Percentiles rank a stretch among this genome's conserved stretches.
Evolutionary conservation across 2,113 vertebrate genomes (phyloP).

Genomic region (Oceanodroma tethys): DNA sequence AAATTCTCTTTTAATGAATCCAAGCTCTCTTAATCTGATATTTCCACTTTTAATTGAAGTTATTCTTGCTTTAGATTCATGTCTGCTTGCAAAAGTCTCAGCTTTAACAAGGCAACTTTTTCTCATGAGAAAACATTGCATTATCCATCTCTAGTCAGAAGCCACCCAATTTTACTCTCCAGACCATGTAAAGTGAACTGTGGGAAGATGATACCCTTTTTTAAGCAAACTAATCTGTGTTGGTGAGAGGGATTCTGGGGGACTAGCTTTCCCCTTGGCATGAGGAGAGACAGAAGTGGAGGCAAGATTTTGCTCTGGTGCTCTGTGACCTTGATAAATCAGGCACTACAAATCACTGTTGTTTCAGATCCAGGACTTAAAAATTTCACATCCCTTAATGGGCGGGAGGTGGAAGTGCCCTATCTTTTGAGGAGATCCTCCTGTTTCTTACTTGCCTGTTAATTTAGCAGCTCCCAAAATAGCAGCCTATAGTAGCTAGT

Average conservation of each 20-base stretch:
- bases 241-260: neutral
- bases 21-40: neutral
- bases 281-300: neutral
- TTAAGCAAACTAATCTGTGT: neutral
- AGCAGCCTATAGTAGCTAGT: neutral
- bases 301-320: neutral
- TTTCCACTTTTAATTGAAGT: neutral
- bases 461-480: slow-evolving; percentile 14
- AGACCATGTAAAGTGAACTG: neutral
- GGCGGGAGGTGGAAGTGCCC: neutral
- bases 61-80: neutral
- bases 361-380: neutral
- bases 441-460: slow-evolving; percentile 25
- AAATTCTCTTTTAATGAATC: neutral
- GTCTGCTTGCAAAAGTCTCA: neutral
- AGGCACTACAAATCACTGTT: neutral
- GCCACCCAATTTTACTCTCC: neutral
- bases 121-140: neutral
- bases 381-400: neutral
- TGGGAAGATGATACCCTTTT: neutral
- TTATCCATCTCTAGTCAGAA: neutral
- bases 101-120: neutral
- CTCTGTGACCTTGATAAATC: neutral
- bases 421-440: slow-evolving; percentile 26
- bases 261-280: neutral